Evolutionary conservation across 2,888 invertebrate genomes (phyloP), one percentile per base, ranked within the genome.

Genomic region (Phortica okadai): DNA sequence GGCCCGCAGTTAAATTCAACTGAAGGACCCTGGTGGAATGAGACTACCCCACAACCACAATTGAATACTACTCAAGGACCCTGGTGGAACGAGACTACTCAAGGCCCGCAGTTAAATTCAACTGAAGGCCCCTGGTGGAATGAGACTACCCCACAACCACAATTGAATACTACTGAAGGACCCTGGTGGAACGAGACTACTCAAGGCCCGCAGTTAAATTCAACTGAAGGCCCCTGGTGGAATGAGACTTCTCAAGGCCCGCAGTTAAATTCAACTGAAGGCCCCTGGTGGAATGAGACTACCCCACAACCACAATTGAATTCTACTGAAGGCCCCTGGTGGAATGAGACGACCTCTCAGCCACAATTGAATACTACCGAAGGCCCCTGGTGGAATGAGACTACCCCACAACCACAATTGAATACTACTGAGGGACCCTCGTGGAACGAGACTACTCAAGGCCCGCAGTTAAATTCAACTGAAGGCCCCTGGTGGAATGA

Each of bases 21-120:
- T 8, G 6, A 21, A 6, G 56, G 8, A 7, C 72, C 72, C 25
- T 56, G 72, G 56, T 72, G 72, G 72, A 45, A n/a, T 50, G 42
- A 59, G 8, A 54, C 64, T 3, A 54, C 45, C 6, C 7, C 75
- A 8, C 44, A 69, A 6, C 77, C 77, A 0, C 54, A 4, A 10
- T 73, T 25, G 74, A 79, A 79, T 64, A 75, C 70, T 2, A 76
- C 76, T 0, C n/a, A n/a, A n/a, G n/a, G n/a, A n/a, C n/a, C n/a
- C n/a, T n/a, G n/a, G n/a, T n/a, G n/a, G n/a, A n/a, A n/a, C n/a
- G n/a, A n/a, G n/a, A n/a, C n/a, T n/a, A 16, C n/a, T n/a, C n/a
- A n/a, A n/a, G n/a, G n/a, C n/a, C 42, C 6, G 7, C 10, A 62
- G 4, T 5, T 33, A 5, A 33, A 33, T 33, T 1, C 67, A n/a